Percentiles rank a stretch among this genome's conserved stretches.
Evolutionary conservation across 2,113 vertebrate species (phyloP).

Genomic region (Corynorhinus townsendii): DNA sequence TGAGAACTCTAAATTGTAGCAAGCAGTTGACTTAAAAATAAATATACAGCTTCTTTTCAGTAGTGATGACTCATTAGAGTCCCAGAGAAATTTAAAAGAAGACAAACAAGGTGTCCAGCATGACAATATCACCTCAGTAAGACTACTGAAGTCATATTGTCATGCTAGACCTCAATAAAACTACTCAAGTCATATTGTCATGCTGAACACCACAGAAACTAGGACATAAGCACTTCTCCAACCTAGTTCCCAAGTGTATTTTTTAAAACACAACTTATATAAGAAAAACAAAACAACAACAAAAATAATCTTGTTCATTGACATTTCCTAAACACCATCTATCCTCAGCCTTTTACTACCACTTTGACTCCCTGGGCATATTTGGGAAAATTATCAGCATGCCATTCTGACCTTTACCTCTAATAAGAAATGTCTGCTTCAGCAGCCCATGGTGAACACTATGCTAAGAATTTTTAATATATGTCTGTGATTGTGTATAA

Average conservation of each 20-base stretch:
- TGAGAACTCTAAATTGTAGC: background rate
- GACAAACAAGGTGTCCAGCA: background rate
- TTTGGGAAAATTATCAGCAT: background rate
- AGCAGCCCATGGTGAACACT: background rate
- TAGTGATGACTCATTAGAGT: background rate
- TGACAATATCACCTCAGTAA: too few species aligned
- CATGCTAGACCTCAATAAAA: too few species aligned
- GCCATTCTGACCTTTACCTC: background rate
- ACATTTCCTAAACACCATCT: background rate
- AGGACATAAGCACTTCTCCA: background rate
- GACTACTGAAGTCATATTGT: too few species aligned
- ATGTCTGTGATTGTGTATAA: background rate
- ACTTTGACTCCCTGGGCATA: background rate
- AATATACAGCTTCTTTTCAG: background rate
- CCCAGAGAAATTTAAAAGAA: background rate
- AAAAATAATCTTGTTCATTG: background rate
- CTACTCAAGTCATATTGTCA: background rate
- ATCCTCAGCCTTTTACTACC: background rate
- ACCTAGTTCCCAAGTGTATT: background rate
- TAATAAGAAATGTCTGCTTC: background rate
- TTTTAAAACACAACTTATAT: background rate
- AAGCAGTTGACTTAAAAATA: background rate
- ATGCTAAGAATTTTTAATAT: background rate
- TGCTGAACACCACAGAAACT: background rate
- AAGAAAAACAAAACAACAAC: background rate